Evolutionary conservation across 1,140 invertebrate genomes (phyloP).

Genomic region (Halotydeus destructor): DNA sequence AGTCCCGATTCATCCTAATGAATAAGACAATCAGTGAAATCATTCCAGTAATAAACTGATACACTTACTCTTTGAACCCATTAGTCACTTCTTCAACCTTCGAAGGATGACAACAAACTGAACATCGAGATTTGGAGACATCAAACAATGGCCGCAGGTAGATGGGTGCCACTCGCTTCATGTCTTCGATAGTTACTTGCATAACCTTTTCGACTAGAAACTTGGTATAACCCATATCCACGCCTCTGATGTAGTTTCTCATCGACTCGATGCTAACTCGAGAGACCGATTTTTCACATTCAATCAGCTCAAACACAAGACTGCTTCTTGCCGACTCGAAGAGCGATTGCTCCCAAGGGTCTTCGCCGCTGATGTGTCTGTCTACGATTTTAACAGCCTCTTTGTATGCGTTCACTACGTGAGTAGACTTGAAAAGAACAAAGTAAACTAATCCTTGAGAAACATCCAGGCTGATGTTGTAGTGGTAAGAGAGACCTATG

Average conservation of each 20-base stretch:
- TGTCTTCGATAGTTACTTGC: slow-evolving; percentile 38
- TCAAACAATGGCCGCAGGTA: slow-evolving; percentile 43
- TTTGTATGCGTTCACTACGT: too few relatives aligned
- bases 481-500: too few relatives aligned
- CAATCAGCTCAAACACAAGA: slow-evolving; percentile 58
- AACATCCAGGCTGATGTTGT: too few relatives aligned
- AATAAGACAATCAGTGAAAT: too few relatives aligned
- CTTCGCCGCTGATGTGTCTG: too few relatives aligned
- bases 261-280: slow-evolving; percentile 45
- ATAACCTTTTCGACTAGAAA: slow-evolving; percentile 42
- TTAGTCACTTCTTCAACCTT: slow-evolving; percentile 40
- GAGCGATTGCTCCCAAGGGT: too few relatives aligned
- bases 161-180: slow-evolving; percentile 38
- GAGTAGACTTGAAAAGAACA: too few relatives aligned
- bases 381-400: too few relatives aligned
- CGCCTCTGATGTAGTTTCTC: slow-evolving; percentile 42
- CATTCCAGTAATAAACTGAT: too few relatives aligned
- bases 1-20: too few relatives aligned
- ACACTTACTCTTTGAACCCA: too few relatives aligned
- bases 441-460: too few relatives aligned
- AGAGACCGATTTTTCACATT: slow-evolving; percentile 49
- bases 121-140: slow-evolving; percentile 33
- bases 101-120: slow-evolving; percentile 49
- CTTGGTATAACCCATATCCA: slow-evolving; percentile 44
- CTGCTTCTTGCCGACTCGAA: slow-evolving; percentile 63